Percentiles rank a stretch among this genome's conserved stretches.
phyloP scores from a whole-genome alignment of 2,888 invertebrate genomes.

The Eupelmus urozonus region DNA sequence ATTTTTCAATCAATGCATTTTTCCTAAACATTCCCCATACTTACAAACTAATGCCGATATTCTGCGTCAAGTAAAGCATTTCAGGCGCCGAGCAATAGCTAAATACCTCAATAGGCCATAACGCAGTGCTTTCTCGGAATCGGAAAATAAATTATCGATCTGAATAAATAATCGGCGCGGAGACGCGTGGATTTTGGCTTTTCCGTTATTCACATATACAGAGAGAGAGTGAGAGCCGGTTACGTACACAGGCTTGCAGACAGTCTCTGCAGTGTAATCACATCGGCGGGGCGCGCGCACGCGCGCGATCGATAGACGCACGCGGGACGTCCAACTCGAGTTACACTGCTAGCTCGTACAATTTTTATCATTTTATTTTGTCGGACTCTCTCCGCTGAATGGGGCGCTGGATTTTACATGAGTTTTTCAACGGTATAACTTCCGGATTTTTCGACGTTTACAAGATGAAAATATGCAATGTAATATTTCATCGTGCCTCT shows the following conservation, averaged over 20 bases:
- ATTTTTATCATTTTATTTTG: constrained; percentile 24
- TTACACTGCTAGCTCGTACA: neutral
- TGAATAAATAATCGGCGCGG: neutral
- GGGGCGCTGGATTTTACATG: neutral
- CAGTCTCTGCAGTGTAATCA: constrained; percentile 20
- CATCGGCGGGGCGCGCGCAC: neutral
- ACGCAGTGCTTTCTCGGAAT: neutral
- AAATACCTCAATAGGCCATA: neutral
- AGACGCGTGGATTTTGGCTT: constrained; percentile 1
- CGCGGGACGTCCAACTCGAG: constrained; percentile 1
- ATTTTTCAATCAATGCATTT: too few species aligned
- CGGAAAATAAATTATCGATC: constrained; percentile 25
- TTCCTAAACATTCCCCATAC: too few species aligned
- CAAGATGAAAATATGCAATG: neutral
- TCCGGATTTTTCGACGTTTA: neutral
- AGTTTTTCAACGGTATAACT: neutral
- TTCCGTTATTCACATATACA: neutral
- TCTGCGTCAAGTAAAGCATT: too few species aligned
- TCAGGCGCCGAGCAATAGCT: too few species aligned
- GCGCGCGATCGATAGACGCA: constrained; percentile 20
- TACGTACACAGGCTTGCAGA: neutral
- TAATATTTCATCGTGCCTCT: neutral
- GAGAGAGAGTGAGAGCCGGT: too few species aligned
- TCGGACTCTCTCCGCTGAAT: neutral
- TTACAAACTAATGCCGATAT: too few species aligned